Evolutionary conservation across 2,888 invertebrate genomes (phyloP).

Genomic region (Hirtodrosophila trivittata): DNA sequence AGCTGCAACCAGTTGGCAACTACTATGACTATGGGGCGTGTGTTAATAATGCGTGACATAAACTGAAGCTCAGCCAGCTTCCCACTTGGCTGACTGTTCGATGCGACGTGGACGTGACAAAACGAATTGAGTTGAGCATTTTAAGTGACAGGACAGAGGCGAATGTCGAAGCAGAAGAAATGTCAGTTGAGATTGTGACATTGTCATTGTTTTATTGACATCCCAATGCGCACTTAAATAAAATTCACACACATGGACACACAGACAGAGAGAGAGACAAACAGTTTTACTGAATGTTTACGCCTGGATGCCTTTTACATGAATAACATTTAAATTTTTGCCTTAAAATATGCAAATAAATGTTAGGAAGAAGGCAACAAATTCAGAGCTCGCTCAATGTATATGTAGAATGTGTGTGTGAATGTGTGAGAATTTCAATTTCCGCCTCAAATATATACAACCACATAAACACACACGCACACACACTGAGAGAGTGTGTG

Average conservation of each 20-base stretch:
- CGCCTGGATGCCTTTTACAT: slow-evolving; percentile 37
- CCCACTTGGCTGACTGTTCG: slow-evolving; percentile 47
- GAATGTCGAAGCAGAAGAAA: slow-evolving; percentile 33
- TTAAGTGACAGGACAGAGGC: slow-evolving; percentile 63
- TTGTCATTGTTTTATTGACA: slow-evolving; percentile 73
- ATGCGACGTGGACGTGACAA: slow-evolving; percentile 65
- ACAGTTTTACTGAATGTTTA: slow-evolving; percentile 3
- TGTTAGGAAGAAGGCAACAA: slow-evolving; percentile 44
- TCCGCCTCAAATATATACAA: slow-evolving; percentile 45
- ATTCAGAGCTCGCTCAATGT: slow-evolving; percentile 26
- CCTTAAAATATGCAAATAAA: slow-evolving; percentile 74
- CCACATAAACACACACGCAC: slow-evolving; percentile 18
- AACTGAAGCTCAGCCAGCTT: slow-evolving; percentile 59
- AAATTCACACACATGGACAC: background rate
- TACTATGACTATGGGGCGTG: slow-evolving; percentile 52
- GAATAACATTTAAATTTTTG: slow-evolving; percentile 64
- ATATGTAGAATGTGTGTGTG: slow-evolving; percentile 22
- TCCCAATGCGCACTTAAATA: slow-evolving; percentile 22
- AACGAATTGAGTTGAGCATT: slow-evolving; percentile 75
- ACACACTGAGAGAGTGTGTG: slow-evolving; percentile 12
- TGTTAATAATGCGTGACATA: slow-evolving; percentile 78
- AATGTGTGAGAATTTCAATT: slow-evolving; percentile 71
- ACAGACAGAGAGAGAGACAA: background rate
- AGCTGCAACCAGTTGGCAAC: slow-evolving; percentile 17
- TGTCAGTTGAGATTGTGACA: slow-evolving; percentile 47